A percentile compares a stretch with the other conserved stretches of the same genome.
Conservation (phyloP, 2,113 vertebrate genomes). For the Vombatus ursinus region DNA sequence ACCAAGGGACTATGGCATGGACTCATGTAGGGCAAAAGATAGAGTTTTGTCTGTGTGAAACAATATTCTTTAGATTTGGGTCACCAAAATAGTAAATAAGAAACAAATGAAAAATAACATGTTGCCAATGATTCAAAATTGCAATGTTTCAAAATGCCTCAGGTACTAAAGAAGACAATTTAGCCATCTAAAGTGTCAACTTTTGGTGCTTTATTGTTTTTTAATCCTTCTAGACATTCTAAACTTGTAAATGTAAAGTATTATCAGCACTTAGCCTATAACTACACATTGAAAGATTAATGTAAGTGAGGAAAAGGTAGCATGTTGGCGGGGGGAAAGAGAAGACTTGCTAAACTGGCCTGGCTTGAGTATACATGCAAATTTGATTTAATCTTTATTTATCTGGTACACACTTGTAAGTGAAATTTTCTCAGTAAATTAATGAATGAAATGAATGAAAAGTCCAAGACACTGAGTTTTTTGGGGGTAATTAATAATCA, state of each 20-base stretch:
- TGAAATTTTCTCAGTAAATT: background rate
- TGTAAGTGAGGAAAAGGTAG: background rate
- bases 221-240: background rate
- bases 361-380: background rate
- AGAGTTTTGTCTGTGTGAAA: fast-evolving
- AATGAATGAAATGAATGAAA: background rate
- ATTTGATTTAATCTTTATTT: background rate
- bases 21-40: background rate
- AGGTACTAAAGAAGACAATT: constrained; percentile 44
- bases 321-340: fast-evolving
- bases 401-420: background rate
- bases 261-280: background rate
- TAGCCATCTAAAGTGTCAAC: constrained; percentile 3
- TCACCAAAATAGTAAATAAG: constrained; percentile 52
- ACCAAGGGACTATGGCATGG: background rate
- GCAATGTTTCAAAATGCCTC: constrained; percentile 45
- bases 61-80: background rate
- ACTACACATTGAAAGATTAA: background rate
- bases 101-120: constrained; percentile 61
- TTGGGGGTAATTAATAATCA: background rate
- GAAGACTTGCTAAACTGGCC: background rate
- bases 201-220: fast-evolving
- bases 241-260: background rate
- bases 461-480: no score
- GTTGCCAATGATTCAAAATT: constrained; percentile 61